These are phyloP conservation scores for Paramormyrops kingsleyae DNA, from an alignment of 2,113 vertebrate species.

Conservation along the genomic window DNA sequence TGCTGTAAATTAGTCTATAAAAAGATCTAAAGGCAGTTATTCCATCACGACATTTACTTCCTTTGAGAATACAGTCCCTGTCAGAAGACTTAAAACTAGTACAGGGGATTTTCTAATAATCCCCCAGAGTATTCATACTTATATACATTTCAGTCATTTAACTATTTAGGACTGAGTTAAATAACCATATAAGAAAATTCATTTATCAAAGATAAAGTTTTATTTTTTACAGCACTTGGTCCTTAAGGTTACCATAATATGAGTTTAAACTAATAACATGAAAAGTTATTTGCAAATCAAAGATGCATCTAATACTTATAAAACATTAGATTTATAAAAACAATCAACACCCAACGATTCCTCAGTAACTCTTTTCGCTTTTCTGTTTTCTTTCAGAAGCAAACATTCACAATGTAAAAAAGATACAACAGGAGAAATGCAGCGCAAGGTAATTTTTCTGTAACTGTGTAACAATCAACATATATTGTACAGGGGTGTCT, in stretches of 20 bases:
- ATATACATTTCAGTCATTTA: neutral
- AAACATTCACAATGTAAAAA: neutral
- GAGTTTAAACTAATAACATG: neutral
- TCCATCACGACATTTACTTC: neutral
- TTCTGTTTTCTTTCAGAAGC: neutral
- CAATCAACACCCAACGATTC: neutral
- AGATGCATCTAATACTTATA: neutral
- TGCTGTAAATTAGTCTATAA: neutral
- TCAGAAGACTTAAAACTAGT: neutral
- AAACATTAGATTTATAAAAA: neutral
- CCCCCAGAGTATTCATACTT: neutral
- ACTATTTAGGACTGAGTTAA: neutral
- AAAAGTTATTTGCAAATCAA: neutral
- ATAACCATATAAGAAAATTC: neutral
- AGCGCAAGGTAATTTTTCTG: neutral
- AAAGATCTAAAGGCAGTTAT: neutral
- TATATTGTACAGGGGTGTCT: neutral
- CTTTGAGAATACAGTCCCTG: neutral
- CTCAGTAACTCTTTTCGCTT: neutral
- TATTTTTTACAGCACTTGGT: neutral
- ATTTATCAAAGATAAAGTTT: neutral
- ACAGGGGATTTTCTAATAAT: neutral
- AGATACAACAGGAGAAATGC: neutral
- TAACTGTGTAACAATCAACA: neutral
- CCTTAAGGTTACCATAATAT: neutral